Conservation (phyloP, 2,888 invertebrate species). For the Loripinus fragilis region DNA sequence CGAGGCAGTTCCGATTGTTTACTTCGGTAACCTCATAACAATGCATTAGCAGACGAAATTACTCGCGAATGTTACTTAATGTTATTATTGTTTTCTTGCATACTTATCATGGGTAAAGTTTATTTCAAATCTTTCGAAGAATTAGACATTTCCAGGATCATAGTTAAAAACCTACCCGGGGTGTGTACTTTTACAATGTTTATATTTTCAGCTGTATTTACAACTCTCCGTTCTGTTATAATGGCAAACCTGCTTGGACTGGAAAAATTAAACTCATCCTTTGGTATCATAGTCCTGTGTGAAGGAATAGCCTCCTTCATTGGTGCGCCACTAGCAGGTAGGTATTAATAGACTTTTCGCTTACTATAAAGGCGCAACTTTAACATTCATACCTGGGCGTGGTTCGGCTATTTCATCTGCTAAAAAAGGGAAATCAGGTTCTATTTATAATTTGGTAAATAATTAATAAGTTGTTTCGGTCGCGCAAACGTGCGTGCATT, state of each 20-base stretch:
- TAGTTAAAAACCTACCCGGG: neutral
- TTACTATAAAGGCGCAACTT: too few species aligned
- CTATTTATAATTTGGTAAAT: too few species aligned
- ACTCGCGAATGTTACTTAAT: too few species aligned
- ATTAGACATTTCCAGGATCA: neutral
- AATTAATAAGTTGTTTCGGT: too few species aligned
- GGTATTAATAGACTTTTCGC: too few species aligned
- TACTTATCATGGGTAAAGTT: neutral
- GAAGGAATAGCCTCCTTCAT: conserved; percentile 84
- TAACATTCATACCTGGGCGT: too few species aligned
- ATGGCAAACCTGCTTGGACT: conserved; percentile 84
- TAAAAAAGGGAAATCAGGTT: too few species aligned
- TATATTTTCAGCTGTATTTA: conserved; percentile 91
- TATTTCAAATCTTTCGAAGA: neutral
- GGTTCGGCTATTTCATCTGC: too few species aligned
- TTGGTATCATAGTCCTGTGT: conserved; percentile 84
- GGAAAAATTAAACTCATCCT: conserved; percentile 84
- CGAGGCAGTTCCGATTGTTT: too few species aligned
- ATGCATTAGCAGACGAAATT: too few species aligned
- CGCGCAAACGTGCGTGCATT: too few species aligned
- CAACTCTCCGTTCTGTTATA: conserved; percentile 89
- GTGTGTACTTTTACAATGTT: neutral
- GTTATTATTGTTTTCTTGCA: neutral
- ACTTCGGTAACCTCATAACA: too few species aligned
- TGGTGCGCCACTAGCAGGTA: conserved; percentile 84